Evolutionary conservation across 2,888 invertebrate genomes (phyloP).

Genomic region (Diplolepis rosae): DNA sequence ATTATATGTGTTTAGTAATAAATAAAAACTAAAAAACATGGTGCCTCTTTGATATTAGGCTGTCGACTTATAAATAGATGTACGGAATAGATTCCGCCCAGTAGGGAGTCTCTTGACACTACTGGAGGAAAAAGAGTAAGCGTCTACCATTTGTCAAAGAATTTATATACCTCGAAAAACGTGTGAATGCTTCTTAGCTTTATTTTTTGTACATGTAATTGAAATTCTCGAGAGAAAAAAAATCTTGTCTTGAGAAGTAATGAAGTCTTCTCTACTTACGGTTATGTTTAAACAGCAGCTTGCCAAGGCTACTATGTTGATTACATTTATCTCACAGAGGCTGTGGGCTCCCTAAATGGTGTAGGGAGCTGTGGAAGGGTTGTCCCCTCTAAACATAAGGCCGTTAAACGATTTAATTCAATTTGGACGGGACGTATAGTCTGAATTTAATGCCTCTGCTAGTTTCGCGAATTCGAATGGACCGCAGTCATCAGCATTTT

Average conservation of each 20-base stretch:
- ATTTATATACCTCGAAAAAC: neutral
- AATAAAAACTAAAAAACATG: conserved; percentile 8
- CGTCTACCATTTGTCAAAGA: neutral
- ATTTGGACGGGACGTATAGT: conserved; percentile 59
- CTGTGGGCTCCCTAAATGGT: conserved; percentile 63
- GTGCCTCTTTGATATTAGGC: conserved; percentile 18
- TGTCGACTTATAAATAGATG: conserved; percentile 22
- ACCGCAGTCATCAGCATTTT: conserved; percentile 50
- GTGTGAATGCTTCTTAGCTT: neutral
- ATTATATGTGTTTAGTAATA: conserved; percentile 12
- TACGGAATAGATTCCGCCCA: conserved; percentile 9
- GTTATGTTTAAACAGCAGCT: conserved; percentile 59
- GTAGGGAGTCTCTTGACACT: conserved; percentile 7
- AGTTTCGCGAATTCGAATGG: conserved; percentile 57
- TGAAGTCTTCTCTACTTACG: conserved; percentile 55
- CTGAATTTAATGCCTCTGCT: conserved; percentile 68
- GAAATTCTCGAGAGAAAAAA: conserved; percentile 53
- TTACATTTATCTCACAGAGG: conserved; percentile 68
- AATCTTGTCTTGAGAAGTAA: conserved; percentile 51
- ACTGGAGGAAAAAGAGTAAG: neutral
- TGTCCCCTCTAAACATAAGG: conserved; percentile 62
- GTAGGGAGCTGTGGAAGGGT: conserved; percentile 42
- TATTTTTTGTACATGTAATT: neutral
- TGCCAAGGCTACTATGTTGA: conserved; percentile 67
- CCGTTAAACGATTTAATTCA: conserved; percentile 73